These are phyloP conservation scores for Drosophila littoralis DNA, from an alignment of 1,140 invertebrate genomes.

Conservation along the genomic window DNA sequence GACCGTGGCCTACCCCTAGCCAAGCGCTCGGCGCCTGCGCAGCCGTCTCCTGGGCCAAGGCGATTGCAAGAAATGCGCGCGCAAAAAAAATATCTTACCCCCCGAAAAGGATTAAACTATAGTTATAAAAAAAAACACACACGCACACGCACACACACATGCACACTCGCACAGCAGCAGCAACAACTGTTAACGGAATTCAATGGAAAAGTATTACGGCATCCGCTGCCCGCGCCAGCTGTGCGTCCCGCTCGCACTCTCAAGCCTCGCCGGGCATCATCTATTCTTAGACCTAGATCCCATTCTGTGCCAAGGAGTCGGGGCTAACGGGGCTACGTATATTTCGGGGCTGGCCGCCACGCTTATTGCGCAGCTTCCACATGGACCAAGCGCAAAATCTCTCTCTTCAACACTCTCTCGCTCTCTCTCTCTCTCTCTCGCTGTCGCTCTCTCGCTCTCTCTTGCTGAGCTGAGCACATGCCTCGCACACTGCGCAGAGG, in stretches of 20 bases:
- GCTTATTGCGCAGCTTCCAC: conserved; percentile 76
- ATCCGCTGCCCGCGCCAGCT: conserved; percentile 46
- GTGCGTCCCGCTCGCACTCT: conserved; percentile 23
- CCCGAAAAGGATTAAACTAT: conserved; percentile 53
- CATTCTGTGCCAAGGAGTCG: conserved; percentile 17
- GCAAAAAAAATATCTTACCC: conserved; percentile 65
- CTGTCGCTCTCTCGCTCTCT: background rate
- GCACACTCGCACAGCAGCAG: conserved; percentile 12
- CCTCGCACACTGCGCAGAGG: conserved; percentile 21
- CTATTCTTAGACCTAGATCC: conserved; percentile 53
- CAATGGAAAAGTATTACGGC: conserved; percentile 44
- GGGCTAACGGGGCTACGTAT: conserved; percentile 10
- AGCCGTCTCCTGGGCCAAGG: conserved; percentile 58
- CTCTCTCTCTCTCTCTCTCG: background rate
- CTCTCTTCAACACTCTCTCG: conserved; percentile 6
- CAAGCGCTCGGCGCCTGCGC: conserved; percentile 61
- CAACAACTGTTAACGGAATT: conserved; percentile 12
- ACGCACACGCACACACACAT: conserved; percentile 39
- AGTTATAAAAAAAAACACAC: conserved; percentile 22
- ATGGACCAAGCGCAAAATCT: conserved; percentile 34
- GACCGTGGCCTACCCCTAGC: conserved; percentile 14
- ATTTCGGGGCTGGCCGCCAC: conserved; percentile 54
- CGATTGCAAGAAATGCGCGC: conserved; percentile 65
- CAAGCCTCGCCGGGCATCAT: background rate
- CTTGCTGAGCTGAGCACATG: conserved; percentile 59